Base-by-base conservation (phyloP, 2,888 invertebrate species). In the Hoplodrina ambigua region DNA sequence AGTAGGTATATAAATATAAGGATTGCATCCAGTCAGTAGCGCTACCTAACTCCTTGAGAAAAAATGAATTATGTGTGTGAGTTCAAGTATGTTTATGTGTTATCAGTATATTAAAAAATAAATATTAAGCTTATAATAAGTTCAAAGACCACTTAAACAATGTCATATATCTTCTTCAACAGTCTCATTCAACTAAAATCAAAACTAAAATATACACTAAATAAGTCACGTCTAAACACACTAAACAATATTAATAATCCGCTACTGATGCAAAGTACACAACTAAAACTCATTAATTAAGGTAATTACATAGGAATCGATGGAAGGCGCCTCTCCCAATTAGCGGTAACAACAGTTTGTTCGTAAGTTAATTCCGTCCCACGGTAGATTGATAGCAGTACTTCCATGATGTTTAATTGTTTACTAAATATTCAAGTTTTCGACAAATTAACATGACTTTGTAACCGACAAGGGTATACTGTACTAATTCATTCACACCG, bases 221-320 rank as follows among this genome's bases (percentile, higher is more conserved):
- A 69, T 37, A 30, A 46, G 46, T 46, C 11, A 58, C 11, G 7
- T 50, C 41, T 62, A 10, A 63, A 54, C 19, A 62, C 33, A 66
- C 46, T 11, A 60, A 19, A 53, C 2, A 60, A 52, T 25, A 55
- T 33, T 49, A 66, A 68, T 71, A 15, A 58, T 62, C 41, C 17
- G 11, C 46, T 52, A 64, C 44, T 30, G 25, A 67, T 25, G 8
- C 41, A 20, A 15, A 46, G 15, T 67, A 72, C 55, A 37, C 50
- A 68, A 50, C 52, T 37, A 33, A 65, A 71, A 67, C 67, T 60
- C 46, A 68, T 68, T 70, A 78, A 68, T 65, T 74, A 68, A 20
- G 33, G 13, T 78, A 62, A 78, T 68, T 71, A 65, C 56, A 63
- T 50, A 59, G 52, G 55, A 64, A 74, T 74, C 41, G 17, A 78